Evolutionary conservation across 2,113 vertebrate species (phyloP).

Genomic region (Eira barbara): DNA sequence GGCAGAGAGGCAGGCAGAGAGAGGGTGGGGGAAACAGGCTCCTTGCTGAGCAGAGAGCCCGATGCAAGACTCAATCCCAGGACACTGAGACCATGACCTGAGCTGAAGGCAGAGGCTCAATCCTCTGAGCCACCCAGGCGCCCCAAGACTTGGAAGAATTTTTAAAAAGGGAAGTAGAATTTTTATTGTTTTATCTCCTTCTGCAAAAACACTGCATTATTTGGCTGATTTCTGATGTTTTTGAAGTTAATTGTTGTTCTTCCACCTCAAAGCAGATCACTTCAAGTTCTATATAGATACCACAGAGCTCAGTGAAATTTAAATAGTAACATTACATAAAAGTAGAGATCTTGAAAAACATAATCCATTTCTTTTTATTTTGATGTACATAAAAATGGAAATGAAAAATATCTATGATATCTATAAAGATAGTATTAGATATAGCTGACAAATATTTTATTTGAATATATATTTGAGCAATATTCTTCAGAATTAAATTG

Average conservation of each 20-base stretch:
- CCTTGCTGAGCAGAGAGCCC: no score
- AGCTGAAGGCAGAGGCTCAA: no score
- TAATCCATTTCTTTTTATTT: not conserved
- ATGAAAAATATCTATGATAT: not conserved
- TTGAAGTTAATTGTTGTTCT: not conserved
- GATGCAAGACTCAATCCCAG: no score
- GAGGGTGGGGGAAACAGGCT: no score
- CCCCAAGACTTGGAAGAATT: not conserved
- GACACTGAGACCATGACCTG: no score
- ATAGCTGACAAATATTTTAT: not conserved
- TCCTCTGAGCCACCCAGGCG: no score
- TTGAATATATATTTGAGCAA: conserved; percentile 42
- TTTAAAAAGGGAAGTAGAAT: not conserved
- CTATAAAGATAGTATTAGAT: not conserved
- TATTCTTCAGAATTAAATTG: conserved; percentile 35
- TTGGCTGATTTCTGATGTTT: not conserved
- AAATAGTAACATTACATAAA: not conserved
- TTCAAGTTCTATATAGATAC: not conserved
- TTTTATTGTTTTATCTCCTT: not conserved
- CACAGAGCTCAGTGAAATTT: not conserved
- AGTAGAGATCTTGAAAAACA: not conserved
- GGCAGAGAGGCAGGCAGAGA: no score
- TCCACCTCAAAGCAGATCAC: not conserved
- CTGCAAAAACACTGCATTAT: not conserved
- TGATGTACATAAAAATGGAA: not conserved